These are phyloP conservation scores for Drosophila limbata DNA, from an alignment of 2,888 invertebrate species.

Conservation along the genomic window DNA sequence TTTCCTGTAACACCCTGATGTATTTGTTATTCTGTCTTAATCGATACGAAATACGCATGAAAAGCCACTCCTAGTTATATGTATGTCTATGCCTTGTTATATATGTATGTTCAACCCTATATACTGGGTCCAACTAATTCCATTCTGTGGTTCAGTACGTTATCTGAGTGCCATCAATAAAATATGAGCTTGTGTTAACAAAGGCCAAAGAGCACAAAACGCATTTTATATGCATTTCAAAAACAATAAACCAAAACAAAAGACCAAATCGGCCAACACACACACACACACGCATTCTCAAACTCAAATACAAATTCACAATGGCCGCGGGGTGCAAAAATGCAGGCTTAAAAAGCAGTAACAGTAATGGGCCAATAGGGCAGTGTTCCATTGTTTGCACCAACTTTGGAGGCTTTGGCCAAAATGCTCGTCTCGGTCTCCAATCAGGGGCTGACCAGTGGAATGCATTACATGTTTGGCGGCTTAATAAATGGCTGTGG, in stretches of 20 bases:
- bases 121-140: slow-evolving; percentile 3
- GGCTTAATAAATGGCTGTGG: slow-evolving; percentile 53
- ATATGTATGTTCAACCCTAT: background rate
- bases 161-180: slow-evolving; percentile 53
- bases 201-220: slow-evolving; percentile 41
- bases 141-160: slow-evolving; percentile 7
- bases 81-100: background rate
- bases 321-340: slow-evolving; percentile 7
- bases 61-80: background rate
- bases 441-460: slow-evolving; percentile 39
- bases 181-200: slow-evolving; percentile 47
- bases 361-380: slow-evolving; percentile 14
- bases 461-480: slow-evolving; percentile 56
- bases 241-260: slow-evolving; percentile 70
- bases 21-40: background rate
- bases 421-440: slow-evolving; percentile 2
- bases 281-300: slow-evolving; percentile 10
- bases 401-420: slow-evolving; percentile 30
- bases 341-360: slow-evolving; percentile 25
- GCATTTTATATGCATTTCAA: slow-evolving; percentile 69
- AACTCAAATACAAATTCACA: slow-evolving; percentile 6
- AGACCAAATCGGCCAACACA: slow-evolving; percentile 43
- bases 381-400: slow-evolving; percentile 46
- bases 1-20: too few relatives aligned
- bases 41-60: slow-evolving; percentile 3